Conservation (phyloP, 2,888 invertebrate genomes). For the Neoitamus cyanurus region DNA sequence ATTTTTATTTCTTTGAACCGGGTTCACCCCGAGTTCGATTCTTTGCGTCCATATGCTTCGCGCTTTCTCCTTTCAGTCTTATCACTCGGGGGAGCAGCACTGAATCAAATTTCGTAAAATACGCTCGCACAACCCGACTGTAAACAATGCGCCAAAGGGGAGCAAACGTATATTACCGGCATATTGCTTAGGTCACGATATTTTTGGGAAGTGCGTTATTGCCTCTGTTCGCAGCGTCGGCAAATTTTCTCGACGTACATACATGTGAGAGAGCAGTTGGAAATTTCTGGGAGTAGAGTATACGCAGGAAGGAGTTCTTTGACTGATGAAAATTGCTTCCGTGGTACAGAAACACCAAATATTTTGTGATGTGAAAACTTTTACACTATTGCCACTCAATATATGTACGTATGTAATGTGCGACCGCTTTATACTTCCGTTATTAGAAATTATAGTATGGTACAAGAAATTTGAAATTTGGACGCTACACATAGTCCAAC, state of each 20-base stretch:
- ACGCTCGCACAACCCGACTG: background rate
- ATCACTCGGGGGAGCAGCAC: background rate
- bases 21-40: background rate
- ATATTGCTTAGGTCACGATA: constrained; percentile 3
- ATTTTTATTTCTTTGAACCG: background rate
- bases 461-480: too few relatives aligned
- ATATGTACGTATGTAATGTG: too few relatives aligned
- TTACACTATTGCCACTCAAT: too few relatives aligned
- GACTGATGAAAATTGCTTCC: background rate
- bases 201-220: background rate
- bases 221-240: background rate
- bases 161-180: background rate
- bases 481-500: too few relatives aligned
- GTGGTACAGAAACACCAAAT: background rate
- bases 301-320: background rate
- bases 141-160: background rate
- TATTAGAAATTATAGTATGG: too few relatives aligned
- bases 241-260: background rate
- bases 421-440: too few relatives aligned
- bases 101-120: background rate
- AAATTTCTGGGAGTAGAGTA: background rate
- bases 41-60: background rate
- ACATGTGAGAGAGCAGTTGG: background rate
- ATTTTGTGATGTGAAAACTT: too few relatives aligned
- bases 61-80: background rate